These are phyloP conservation scores for Amiota mariae DNA, from an alignment of 2,888 invertebrate genomes.

Conservation along the genomic window DNA sequence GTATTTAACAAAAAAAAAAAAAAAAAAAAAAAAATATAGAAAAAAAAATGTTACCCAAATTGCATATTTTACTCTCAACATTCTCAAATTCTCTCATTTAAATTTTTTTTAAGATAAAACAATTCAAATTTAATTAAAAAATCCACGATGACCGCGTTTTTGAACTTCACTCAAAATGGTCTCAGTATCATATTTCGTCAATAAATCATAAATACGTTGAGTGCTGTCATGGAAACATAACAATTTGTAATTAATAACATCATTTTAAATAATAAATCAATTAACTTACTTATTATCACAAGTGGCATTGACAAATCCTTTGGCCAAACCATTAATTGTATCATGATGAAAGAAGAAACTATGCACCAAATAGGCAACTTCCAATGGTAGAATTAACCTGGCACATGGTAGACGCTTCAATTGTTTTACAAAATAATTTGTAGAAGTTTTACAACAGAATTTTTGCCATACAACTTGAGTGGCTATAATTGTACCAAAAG, in stretches of 20 bases:
- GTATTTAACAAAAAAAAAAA: too few species aligned
- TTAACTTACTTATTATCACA: constrained; percentile 14
- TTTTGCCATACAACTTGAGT: constrained; percentile 29
- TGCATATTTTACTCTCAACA: too few species aligned
- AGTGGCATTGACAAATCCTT: constrained; percentile 11
- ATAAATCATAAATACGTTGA: background rate
- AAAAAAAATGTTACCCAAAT: too few species aligned
- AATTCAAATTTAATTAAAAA: background rate
- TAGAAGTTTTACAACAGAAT: constrained; percentile 7
- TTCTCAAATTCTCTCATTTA: too few species aligned
- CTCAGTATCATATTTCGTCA: background rate
- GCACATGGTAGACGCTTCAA: background rate
- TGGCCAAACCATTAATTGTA: constrained; percentile 12
- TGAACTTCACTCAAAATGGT: background rate
- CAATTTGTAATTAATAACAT: background rate
- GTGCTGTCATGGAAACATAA: background rate
- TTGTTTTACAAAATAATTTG: background rate
- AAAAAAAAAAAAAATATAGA: too few species aligned
- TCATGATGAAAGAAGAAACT: constrained; percentile 2
- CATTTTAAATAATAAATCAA: too few species aligned
- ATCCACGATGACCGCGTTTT: constrained; percentile 1
- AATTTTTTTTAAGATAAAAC: too few species aligned
- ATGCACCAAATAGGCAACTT: constrained; percentile 8
- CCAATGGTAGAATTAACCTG: background rate
- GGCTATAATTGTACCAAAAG: constrained; percentile 48